phyloP scores from a whole-genome alignment of 1,140 invertebrate genomes.

The Portunus trituberculatus region DNA sequence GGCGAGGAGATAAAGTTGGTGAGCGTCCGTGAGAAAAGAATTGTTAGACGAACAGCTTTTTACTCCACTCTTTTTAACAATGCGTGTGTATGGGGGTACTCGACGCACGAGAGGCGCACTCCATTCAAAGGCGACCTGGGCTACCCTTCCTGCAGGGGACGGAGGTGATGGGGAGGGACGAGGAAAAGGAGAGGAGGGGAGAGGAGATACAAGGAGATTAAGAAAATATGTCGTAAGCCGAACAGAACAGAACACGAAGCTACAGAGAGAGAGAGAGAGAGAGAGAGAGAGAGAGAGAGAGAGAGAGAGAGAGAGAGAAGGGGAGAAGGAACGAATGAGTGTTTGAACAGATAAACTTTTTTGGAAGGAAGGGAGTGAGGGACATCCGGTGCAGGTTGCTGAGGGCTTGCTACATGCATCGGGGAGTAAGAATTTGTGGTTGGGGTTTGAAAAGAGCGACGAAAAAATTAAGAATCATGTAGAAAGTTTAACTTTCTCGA shows the following conservation, averaged over 20 bases:
- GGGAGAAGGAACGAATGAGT: slow-evolving; percentile 3
- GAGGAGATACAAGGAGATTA: background rate
- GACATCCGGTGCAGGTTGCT: no score
- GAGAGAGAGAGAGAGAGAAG: slow-evolving; percentile 51
- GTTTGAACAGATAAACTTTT: no score
- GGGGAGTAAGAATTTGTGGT: no score
- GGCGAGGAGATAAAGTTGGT: background rate
- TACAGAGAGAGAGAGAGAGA: background rate
- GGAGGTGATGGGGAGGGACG: background rate
- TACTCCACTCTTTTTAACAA: background rate
- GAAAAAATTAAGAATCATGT: no score
- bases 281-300: slow-evolving; percentile 42
- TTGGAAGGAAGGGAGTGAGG: no score
- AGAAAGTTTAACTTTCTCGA: no score
- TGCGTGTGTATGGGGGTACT: background rate
- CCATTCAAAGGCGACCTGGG: background rate
- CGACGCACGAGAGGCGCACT: slow-evolving; percentile 10
- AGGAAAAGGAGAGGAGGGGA: background rate
- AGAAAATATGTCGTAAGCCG: no score
- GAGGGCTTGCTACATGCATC: no score
- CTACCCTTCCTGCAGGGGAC: no score
- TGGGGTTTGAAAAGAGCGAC: no score
- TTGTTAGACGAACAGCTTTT: background rate
- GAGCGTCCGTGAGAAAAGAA: background rate
- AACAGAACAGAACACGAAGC: background rate